Base-by-base conservation (phyloP, 2,797 vertebrate species). In the Alcedo quadribrachys region DNA sequence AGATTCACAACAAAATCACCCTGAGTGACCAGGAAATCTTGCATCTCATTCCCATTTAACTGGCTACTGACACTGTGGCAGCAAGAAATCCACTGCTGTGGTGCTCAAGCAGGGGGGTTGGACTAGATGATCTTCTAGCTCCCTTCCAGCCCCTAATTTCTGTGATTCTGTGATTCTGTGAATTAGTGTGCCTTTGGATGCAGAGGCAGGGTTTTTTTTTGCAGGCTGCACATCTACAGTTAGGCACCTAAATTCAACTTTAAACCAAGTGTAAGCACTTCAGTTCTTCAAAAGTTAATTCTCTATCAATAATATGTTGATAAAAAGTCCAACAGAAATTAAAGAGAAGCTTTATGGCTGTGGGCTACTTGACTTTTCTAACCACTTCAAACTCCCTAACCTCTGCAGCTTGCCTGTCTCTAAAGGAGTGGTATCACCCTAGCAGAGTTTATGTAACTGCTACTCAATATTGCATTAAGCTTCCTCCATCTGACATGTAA, bases 391-490 rank as follows among this genome's bases (percentile, higher is more conserved):
- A 33, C 68, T 94, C 81, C 46, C 69, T 77, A 73, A 60, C 51
- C 35, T 66, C 84, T 82, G 71, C 58, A 82, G 69, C 32, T 60
- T 80, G 46, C 58, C 32, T 53, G 69, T 87, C 88, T 83, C 84
- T 87, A 81, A 94, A 94, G 85, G 58, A 95, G 76, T 4, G 8
- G 57, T 63, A 69, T 85, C 83, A 60, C 77, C 66, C 94, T 46
- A 40, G 61, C 69, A 87, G 85, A 84, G 53, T 84, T 95, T 94
- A 95, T 68, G 90, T 88, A 94, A 54, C 78, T 86, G 94, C 94
- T 93, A 93, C 68, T 94, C 81, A 90, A 61, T 88, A 95, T 73
- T 89, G 77, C 81, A 65, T 85, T 86, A 94, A 96, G 93, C 83
- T 90, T 91, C 84, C 83, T 95, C 88, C 27, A 18, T 90, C 69